Conservation (phyloP, 2,888 invertebrate species). For the Andrena bucephala region DNA sequence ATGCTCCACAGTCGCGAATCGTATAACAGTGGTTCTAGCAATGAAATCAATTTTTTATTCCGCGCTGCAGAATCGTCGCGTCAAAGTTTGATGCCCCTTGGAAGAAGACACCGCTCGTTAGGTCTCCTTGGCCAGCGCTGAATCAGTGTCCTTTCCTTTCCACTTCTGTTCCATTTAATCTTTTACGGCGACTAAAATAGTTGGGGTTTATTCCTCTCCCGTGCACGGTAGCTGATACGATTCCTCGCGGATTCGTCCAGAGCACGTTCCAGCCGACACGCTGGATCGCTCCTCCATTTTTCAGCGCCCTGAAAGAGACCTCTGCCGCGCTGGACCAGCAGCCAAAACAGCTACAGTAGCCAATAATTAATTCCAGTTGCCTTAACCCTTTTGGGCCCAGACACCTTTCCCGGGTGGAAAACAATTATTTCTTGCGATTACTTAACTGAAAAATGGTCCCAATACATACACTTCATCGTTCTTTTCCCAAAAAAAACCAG, state of each 20-base stretch:
- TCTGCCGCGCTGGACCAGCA: background rate
- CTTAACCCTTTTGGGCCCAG: too few species aligned
- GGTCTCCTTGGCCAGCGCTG: constrained; percentile 3
- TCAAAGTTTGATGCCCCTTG: background rate
- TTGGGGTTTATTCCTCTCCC: constrained; percentile 27
- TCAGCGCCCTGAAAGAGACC: constrained; percentile 17
- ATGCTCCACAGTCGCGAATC: too few species aligned
- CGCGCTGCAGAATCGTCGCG: background rate
- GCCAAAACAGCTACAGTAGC: constrained; percentile 10
- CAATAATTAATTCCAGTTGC: too few species aligned
- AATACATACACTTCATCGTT: too few species aligned
- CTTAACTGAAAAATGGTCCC: too few species aligned
- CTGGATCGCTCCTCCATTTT: constrained; percentile 45
- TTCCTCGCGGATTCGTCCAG: constrained; percentile 38
- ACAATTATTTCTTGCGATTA: too few species aligned
- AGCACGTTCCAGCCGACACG: constrained; percentile 18
- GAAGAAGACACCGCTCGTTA: background rate
- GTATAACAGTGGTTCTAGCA: background rate
- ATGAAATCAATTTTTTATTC: background rate
- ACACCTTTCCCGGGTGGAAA: too few species aligned
- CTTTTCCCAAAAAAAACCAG: too few species aligned
- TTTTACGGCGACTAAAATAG: constrained; percentile 40
- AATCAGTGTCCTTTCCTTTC: constrained; percentile 23
- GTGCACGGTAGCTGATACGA: constrained; percentile 40
- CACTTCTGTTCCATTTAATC: constrained; percentile 13